Evolutionary conservation across 2,888 invertebrate genomes (phyloP), one percentile per base, ranked within the genome.

Genomic region (Timandra comae): DNA sequence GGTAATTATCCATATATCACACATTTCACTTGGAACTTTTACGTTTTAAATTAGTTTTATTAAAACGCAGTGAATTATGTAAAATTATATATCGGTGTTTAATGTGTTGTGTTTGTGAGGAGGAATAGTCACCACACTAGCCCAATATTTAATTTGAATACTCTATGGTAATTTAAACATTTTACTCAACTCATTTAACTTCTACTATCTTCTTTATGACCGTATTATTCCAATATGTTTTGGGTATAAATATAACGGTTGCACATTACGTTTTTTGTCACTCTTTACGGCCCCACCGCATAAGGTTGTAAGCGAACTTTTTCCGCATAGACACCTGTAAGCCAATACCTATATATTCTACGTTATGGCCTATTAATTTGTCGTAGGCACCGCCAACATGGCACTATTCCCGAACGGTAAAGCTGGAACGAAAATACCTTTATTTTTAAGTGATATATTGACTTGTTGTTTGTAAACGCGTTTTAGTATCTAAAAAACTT

Each of bases 351-450:
- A 65, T 74, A 71, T 63, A 65, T 74, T 48, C 53, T 56, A 54
- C 52, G 65, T 63, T 69, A 72, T 67, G 48, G 69, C 56, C 74
- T 60, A 73, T 72, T 70, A 67, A 68, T 73, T 69, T 70, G 66
- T 64, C 57, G 61, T 55, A 56, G 58, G 53, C 55, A 54, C 54
- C 46, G 58, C 49, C 61, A 57, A 62, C 63, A 59, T 30, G 42
- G 37, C 43, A 41, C 42, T 42, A 41, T 49, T 37, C 42, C 33
- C 30, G 32, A 27, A 27, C 39, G 42, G 45, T 45, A 46, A 48
- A 46, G 39, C 33, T 32, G 20, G 6, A 31, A 42, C 46, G 43
- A 46, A 47, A 43, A 44, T 40, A 41, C 34, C 46, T 43, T 46
- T 42, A 10, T 35, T 43, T 43, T 34, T 31, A 43, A 42, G 46